Conservation (phyloP, 2,888 invertebrate genomes). For the Agrotis segetum region DNA sequence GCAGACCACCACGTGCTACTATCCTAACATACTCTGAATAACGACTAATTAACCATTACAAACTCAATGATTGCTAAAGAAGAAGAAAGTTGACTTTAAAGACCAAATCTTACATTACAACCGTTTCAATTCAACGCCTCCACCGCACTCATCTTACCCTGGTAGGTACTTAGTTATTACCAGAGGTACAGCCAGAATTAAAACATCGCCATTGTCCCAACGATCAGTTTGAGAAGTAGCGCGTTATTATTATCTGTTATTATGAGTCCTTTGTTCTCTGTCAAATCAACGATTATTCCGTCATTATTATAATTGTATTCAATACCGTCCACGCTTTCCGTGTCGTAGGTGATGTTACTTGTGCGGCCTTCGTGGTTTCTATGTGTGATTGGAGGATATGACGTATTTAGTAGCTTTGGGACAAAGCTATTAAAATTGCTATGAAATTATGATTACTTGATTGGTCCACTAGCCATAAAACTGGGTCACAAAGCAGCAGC, state of each 20-base stretch:
- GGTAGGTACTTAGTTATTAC: constrained; percentile 8
- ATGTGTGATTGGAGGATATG: constrained; percentile 18
- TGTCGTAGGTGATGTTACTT: constrained; percentile 32
- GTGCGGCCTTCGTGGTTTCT: constrained; percentile 26
- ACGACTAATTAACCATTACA: no score
- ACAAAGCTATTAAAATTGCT: no score
- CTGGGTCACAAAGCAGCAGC: no score
- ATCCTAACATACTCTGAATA: no score
- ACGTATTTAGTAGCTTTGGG: neutral
- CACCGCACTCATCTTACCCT: neutral
- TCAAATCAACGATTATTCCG: constrained; percentile 63
- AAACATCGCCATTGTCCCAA: constrained; percentile 34
- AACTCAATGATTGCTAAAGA: no score
- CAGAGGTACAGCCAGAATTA: constrained; percentile 5
- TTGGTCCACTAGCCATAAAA: no score
- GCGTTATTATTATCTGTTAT: constrained; percentile 49
- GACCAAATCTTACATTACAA: neutral
- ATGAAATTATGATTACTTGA: no score
- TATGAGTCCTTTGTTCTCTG: constrained; percentile 66
- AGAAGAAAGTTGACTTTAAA: no score
- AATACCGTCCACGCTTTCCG: constrained; percentile 64
- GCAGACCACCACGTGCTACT: no score
- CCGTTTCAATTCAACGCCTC: neutral
- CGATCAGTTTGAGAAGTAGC: constrained; percentile 25
- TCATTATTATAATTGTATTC: constrained; percentile 68